Percentiles rank a stretch among this genome's conserved stretches.
These are phyloP conservation scores for Hypothenemus hampei DNA, from an alignment of 1,140 invertebrate genomes.

Conservation along the genomic window DNA sequence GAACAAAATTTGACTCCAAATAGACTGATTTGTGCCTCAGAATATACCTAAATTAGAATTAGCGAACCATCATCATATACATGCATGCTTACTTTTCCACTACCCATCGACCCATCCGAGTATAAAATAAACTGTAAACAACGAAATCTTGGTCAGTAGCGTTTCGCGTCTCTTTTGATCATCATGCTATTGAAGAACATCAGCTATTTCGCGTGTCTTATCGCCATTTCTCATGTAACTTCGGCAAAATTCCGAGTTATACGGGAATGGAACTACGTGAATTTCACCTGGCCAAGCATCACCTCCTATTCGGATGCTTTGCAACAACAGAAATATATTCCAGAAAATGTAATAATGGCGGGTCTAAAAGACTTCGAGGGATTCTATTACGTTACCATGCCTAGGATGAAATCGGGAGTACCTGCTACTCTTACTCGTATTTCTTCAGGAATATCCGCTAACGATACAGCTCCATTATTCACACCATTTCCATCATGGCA, in stretches of 20 bases:
- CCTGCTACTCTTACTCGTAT: slow-evolving; percentile 61
- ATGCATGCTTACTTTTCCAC: slow-evolving; percentile 22
- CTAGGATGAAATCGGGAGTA: slow-evolving; percentile 59
- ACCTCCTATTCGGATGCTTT: slow-evolving; percentile 40
- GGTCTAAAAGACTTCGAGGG: slow-evolving; percentile 60
- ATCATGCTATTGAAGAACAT: slow-evolving; percentile 3
- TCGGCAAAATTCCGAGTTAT: slow-evolving; percentile 32
- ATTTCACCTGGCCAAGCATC: slow-evolving; percentile 39
- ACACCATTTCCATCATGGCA: slow-evolving; percentile 66
- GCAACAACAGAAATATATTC: slow-evolving; percentile 51
- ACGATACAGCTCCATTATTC: slow-evolving; percentile 54
- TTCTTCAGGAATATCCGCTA: slow-evolving; percentile 46
- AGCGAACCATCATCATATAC: no score
- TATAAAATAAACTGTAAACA: slow-evolving; percentile 18
- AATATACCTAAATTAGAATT: no score
- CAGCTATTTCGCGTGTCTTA: neutral
- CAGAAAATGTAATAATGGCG: slow-evolving; percentile 57
- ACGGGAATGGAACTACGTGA: slow-evolving; percentile 42
- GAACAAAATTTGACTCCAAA: no score
- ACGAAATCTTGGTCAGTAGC: slow-evolving; percentile 19
- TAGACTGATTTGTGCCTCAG: no score
- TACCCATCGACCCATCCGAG: neutral
- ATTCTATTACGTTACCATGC: slow-evolving; percentile 58
- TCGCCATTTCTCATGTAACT: slow-evolving; percentile 1
- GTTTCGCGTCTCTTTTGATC: neutral